A percentile compares a stretch with the other conserved stretches of the same genome.
Evolutionary conservation across 2,113 vertebrate species (phyloP).

Genomic region (Scophthalmus maximus): DNA sequence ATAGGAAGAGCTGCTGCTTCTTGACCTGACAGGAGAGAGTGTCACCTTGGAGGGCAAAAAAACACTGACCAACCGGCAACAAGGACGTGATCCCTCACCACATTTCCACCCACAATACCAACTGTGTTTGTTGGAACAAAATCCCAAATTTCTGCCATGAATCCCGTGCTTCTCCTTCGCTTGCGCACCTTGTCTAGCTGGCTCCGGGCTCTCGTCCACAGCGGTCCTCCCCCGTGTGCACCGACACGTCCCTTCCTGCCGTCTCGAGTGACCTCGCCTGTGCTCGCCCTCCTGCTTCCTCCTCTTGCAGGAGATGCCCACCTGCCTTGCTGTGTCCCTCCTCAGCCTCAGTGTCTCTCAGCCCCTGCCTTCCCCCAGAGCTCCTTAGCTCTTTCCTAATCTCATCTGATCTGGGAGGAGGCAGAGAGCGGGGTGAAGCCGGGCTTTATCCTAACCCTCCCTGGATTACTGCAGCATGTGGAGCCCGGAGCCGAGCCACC

Average conservation of each 20-base stretch:
- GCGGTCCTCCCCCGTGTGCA: slow-evolving; percentile 11
- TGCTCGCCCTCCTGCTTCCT: slow-evolving; percentile 8
- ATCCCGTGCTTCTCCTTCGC: slow-evolving; percentile 7
- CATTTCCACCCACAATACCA: neutral
- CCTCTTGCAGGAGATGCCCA: slow-evolving; percentile 40
- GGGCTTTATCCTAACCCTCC: slow-evolving; percentile 67
- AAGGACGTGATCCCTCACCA: slow-evolving; percentile 9
- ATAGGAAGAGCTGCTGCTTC: neutral
- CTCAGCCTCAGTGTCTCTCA: slow-evolving; percentile 47
- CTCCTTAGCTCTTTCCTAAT: slow-evolving; percentile 73
- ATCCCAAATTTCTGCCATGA: neutral
- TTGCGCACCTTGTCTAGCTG: slow-evolving; percentile 24
- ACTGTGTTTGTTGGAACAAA: neutral
- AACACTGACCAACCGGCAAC: slow-evolving; percentile 6
- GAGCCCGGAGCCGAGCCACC: slow-evolving; percentile 50
- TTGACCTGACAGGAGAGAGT: neutral
- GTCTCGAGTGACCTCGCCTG: neutral
- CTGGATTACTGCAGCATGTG: slow-evolving; percentile 71
- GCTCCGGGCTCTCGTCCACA: slow-evolving; percentile 11
- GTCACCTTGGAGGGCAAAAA: neutral
- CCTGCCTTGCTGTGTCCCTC: slow-evolving; percentile 55
- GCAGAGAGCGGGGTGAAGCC: slow-evolving; percentile 65
- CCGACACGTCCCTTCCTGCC: neutral
- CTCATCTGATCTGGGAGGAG: slow-evolving; percentile 76
- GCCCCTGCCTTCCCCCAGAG: slow-evolving; percentile 51